Evolutionary conservation across 2,797 vertebrate genomes (phyloP).

Genomic region (Characodon lateralis): DNA sequence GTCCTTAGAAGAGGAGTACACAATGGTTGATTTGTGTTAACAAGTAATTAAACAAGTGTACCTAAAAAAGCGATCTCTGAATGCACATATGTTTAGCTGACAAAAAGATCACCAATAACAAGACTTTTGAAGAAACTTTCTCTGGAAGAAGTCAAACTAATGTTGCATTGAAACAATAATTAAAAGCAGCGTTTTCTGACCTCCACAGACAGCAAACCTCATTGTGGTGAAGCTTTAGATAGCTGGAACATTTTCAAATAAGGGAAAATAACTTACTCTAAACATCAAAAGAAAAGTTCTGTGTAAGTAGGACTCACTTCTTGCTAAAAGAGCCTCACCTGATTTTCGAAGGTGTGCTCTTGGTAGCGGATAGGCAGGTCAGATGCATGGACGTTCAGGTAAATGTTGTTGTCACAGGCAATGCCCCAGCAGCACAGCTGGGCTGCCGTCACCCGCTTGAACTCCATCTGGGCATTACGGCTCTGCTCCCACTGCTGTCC

Average conservation of each 20-base stretch:
- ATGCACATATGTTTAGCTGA: not conserved
- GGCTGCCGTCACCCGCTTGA: slow-evolving; percentile 89
- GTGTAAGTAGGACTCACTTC: not conserved
- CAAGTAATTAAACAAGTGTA: not conserved
- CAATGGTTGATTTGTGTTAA: not conserved
- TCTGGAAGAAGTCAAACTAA: not conserved
- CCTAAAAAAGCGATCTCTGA: not conserved
- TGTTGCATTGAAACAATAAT: not conserved
- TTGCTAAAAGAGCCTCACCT: slow-evolving; percentile 76
- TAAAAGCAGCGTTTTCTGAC: not conserved
- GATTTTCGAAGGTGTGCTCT: slow-evolving; percentile 96
- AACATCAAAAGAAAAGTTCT: not conserved
- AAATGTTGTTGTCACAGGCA: slow-evolving; percentile 90
- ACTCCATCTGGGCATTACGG: slow-evolving; percentile 87
- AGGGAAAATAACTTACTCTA: not conserved
- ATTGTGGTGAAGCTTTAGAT: not conserved
- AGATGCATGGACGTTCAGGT: slow-evolving; percentile 88
- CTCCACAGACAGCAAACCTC: not conserved
- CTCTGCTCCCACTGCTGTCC: slow-evolving; percentile 94
- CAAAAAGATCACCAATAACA: not conserved
- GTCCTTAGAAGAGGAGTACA: not conserved
- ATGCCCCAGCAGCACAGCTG: slow-evolving; percentile 96
- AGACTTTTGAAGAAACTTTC: not conserved
- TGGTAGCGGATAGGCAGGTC: slow-evolving; percentile 91
- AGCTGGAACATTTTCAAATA: not conserved